These are phyloP conservation scores for Scaptomyza hsui DNA, from an alignment of 1,140 invertebrate genomes.

Conservation along the genomic window DNA sequence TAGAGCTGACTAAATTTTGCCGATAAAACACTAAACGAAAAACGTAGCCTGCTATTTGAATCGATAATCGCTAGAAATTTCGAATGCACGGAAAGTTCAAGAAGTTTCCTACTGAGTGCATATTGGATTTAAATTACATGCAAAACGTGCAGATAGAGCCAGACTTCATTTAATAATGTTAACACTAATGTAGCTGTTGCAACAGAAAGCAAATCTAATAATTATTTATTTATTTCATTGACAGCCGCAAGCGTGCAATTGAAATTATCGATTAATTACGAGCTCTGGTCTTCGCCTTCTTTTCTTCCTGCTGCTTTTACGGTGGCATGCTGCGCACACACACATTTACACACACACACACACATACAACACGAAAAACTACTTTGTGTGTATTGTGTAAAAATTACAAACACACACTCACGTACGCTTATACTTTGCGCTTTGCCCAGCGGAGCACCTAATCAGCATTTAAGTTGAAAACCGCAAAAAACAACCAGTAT, in stretches of 20 bases:
- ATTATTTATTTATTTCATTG: slow-evolving; percentile 9
- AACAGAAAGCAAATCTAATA: slow-evolving; percentile 6
- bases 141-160: no score
- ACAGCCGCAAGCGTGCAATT: slow-evolving; percentile 18
- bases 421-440: background rate
- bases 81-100: background rate
- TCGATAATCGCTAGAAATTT: background rate
- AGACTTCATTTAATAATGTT: no score
- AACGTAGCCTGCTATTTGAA: background rate
- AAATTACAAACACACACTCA: slow-evolving; percentile 22
- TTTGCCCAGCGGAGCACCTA: slow-evolving; percentile 17
- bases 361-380: slow-evolving; percentile 16
- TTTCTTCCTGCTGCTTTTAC: slow-evolving; percentile 24
- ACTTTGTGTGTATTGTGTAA: slow-evolving; percentile 38
- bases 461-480: slow-evolving; percentile 2
- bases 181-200: background rate
- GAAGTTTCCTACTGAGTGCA: no score
- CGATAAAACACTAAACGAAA: no score
- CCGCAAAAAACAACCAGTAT: slow-evolving; percentile 9
- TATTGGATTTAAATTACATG: background rate
- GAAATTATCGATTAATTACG: slow-evolving; percentile 55
- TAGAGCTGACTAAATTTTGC: background rate
- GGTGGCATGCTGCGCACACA: slow-evolving; percentile 60
- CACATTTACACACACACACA: slow-evolving; percentile 3
- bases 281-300: slow-evolving; percentile 12